phyloP scores from a whole-genome alignment of 2,113 vertebrate species.

The Hystrix cristata region DNA sequence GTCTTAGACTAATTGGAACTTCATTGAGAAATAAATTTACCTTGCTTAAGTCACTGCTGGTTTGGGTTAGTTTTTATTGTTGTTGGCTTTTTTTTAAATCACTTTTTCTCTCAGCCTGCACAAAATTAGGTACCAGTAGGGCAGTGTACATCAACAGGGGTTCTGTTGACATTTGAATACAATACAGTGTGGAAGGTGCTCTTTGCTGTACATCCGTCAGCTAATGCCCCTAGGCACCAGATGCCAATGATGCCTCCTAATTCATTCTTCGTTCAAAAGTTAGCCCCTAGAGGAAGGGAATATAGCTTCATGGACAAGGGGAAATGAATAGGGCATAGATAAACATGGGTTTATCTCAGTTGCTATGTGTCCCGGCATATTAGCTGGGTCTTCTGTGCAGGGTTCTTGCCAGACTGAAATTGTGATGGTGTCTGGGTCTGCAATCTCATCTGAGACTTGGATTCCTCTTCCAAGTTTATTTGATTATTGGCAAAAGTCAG shows the following conservation, averaged over 20 bases:
- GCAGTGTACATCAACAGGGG: neutral
- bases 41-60: neutral
- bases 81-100: neutral
- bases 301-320: neutral
- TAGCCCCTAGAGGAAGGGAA: neutral
- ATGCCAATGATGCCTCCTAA: neutral
- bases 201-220: neutral
- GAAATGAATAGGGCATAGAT: neutral
- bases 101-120: neutral
- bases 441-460: neutral
- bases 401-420: neutral
- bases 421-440: neutral
- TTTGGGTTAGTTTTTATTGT: neutral
- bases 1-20: neutral
- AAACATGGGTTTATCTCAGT: neutral
- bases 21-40: neutral
- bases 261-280: neutral
- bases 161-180: neutral
- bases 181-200: neutral
- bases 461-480: neutral
- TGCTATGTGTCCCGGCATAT: neutral
- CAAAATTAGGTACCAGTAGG: conserved; percentile 4
- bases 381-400: neutral
- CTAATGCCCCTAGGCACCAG: neutral
- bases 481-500: neutral